Conservation (phyloP, 92 coral and sea anemone species). For the Siderastrea siderea region DNA sequence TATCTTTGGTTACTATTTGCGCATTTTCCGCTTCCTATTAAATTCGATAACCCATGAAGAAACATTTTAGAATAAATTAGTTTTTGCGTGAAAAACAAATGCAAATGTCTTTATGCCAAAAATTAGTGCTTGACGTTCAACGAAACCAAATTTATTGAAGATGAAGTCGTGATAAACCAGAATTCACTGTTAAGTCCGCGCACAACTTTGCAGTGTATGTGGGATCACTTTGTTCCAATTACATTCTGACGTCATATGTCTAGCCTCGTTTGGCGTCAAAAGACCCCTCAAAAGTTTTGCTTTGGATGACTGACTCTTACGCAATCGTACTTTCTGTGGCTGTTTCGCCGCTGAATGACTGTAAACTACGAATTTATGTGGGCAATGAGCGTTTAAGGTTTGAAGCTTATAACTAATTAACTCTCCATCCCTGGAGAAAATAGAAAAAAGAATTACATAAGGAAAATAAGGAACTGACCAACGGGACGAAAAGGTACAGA, state of each 20-base stretch:
- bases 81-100: no score
- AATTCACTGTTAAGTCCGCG: background rate
- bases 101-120: no score
- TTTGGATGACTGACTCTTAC: background rate
- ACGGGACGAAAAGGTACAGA: no score
- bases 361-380: background rate
- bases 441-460: no score
- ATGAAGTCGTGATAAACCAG: background rate
- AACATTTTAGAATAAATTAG: background rate
- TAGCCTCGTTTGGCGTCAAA: slow-evolving; percentile 21
- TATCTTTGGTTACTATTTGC: background rate
- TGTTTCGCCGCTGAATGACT: background rate
- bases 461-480: no score
- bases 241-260: background rate
- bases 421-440: no score
- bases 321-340: background rate
- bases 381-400: background rate
- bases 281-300: background rate
- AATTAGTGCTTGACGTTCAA: background rate
- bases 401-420: no score
- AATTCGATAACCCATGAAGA: background rate
- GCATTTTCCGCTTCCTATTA: slow-evolving; percentile 15
- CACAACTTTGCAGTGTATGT: background rate
- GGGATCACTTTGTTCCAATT: background rate
- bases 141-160: background rate